Evolutionary conservation across 37 sponge, comb jelly and placozoan genomes (phyloP).

Genomic region (Theonella swinhoei): DNA sequence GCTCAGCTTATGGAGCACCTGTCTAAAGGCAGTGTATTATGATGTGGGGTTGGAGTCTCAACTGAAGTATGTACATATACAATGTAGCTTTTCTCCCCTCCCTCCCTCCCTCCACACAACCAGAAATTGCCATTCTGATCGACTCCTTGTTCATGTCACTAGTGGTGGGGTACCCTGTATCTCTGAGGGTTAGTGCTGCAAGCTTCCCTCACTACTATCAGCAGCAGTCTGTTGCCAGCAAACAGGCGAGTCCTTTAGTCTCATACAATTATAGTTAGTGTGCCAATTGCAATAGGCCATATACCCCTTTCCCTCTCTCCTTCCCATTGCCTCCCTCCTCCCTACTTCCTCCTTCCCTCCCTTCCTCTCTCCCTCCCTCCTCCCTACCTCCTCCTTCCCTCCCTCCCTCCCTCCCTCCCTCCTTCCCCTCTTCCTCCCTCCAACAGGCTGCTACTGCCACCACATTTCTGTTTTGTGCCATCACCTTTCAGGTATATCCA

Average conservation of each 20-base stretch:
- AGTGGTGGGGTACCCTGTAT: slow-evolving; percentile 33
- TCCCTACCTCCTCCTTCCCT: background rate
- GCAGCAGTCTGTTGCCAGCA: slow-evolving; percentile 41
- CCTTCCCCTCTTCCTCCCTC: background rate
- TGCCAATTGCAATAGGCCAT: no score
- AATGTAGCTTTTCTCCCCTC: no score
- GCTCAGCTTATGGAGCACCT: background rate
- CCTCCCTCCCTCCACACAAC: no score
- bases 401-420: background rate
- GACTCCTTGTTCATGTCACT: slow-evolving; percentile 64
- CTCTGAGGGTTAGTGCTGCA: slow-evolving; percentile 30
- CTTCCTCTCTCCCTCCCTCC: no score
- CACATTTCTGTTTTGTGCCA: slow-evolving; percentile 81
- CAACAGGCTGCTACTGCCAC: slow-evolving; percentile 64
- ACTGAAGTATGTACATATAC: no score
- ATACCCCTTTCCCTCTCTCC: no score
- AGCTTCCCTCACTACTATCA: slow-evolving; percentile 66
- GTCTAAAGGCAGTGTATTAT: background rate
- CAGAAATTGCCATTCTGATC: slow-evolving; percentile 64
- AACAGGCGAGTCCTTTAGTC: slow-evolving; percentile 36
- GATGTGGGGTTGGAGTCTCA: background rate
- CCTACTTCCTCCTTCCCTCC: no score
- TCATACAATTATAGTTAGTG: no score
- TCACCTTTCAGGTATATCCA: slow-evolving; percentile 69
- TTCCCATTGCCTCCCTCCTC: no score